Percentiles rank a stretch among this genome's conserved stretches.
Evolutionary conservation across 1,140 invertebrate species (phyloP).

Genomic region (Drosophila suzukii): DNA sequence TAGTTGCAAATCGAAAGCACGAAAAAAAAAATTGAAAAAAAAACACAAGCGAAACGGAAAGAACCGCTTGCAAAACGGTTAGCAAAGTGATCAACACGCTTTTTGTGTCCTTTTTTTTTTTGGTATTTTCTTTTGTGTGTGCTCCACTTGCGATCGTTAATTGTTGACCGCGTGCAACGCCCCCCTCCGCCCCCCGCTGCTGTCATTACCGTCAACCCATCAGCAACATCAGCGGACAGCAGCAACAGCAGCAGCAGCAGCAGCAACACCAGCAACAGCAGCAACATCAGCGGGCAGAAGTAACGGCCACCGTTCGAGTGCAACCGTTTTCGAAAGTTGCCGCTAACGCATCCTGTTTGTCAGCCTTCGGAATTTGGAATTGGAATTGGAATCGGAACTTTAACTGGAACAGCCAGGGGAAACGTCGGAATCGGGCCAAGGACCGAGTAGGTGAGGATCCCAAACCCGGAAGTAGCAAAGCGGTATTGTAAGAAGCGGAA

Average conservation of each 20-base stretch:
- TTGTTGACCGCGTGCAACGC: constrained; percentile 47
- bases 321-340: constrained; percentile 78
- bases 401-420: background rate
- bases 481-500: background rate
- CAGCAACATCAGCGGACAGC: constrained; percentile 7
- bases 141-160: constrained; percentile 53
- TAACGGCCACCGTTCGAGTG: constrained; percentile 31
- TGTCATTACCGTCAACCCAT: constrained; percentile 1
- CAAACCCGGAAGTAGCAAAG: no score
- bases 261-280: constrained; percentile 13
- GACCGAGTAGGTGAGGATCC: constrained; percentile 42
- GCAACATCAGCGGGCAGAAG: constrained; percentile 20
- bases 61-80: constrained; percentile 24
- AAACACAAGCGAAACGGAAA: constrained; percentile 29
- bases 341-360: constrained; percentile 71
- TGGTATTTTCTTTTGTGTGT: constrained; percentile 35
- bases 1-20: constrained; percentile 2
- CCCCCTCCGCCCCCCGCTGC: constrained; percentile 11
- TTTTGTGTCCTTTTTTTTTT: constrained; percentile 43
- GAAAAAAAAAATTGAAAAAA: constrained; percentile 8
- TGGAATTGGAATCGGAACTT: constrained; percentile 49
- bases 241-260: constrained; percentile 4
- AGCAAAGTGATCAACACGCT: constrained; percentile 37
- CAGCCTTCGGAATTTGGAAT: constrained; percentile 46
- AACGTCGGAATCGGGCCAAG: constrained; percentile 42